Base-by-base conservation (phyloP, 1,140 invertebrate species). In the Leptinotarsa lineolata region DNA sequence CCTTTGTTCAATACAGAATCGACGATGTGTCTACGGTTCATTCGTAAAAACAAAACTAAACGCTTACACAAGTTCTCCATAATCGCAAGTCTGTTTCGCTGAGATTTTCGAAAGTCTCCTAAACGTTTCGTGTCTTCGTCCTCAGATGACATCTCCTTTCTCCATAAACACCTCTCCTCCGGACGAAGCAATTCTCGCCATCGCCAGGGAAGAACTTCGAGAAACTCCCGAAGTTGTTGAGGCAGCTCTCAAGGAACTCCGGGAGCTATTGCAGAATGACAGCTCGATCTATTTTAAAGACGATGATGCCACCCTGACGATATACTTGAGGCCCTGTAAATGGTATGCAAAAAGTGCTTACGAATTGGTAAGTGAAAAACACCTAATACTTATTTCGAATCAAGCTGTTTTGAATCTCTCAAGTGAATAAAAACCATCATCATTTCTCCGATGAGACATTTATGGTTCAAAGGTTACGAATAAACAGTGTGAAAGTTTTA, bases 341-440 rank as follows among this genome's bases (percentile, higher is more conserved):
- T 95, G 89, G 83, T 94, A 94, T 80, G 89, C 93, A 0, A 87
- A 94, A 74, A 93, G 92, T 84, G 93, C 93, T 0, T 84, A 90
- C 48, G 88, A 89, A 77, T 84, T 94, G 85, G 91, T 92, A 82
- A 88, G 89, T 87, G 70, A 13, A 65, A 65, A 65, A 21, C 15
- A 59, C 8, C 8, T 8, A 30, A 30, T 30, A 30, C 30, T 30
- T 8, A 30, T 59, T n/a, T 5, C 20, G 11, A 21, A 16, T 16
- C 20, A 58, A 13, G 16, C 20, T 18, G 15, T 59, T 59, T 16
- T 59, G 5, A 18, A 4, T 18, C 11, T 3, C 2, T 16, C 20
- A 6, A 59, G 13, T 59, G 13, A 18, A 21, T 59, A 13, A 59
- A 59, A 18, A 13, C 13, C 58, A 59, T 18, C 6, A 12, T 59